These are phyloP conservation scores for Piezodorus guildinii DNA, from an alignment of 1,140 invertebrate species.

Conservation along the genomic window DNA sequence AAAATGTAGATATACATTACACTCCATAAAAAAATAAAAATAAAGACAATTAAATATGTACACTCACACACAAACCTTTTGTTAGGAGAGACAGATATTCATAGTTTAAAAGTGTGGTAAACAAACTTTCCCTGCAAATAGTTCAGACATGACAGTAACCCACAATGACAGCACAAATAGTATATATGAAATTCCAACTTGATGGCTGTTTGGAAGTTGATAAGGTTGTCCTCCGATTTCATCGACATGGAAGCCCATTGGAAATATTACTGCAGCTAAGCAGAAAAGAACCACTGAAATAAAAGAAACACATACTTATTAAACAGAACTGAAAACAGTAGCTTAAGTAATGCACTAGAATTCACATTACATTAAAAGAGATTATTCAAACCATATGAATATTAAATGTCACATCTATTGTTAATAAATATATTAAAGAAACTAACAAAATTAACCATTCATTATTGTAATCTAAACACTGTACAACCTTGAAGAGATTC, in stretches of 20 bases:
- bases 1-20: no score
- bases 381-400: no score
- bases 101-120: constrained; percentile 72
- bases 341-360: no score
- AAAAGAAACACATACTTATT: constrained; percentile 22
- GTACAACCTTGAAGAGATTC: no score
- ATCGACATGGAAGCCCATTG: constrained; percentile 88
- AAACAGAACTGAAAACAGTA: background rate
- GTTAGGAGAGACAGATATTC: no score
- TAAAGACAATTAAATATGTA: background rate
- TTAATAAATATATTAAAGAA: no score
- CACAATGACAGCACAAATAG: constrained; percentile 87
- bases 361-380: no score
- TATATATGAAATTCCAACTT: constrained; percentile 92
- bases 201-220: constrained; percentile 86
- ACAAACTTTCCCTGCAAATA: constrained; percentile 96
- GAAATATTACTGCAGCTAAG: constrained; percentile 88
- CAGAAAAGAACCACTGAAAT: constrained; percentile 89
- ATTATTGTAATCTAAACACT: no score
- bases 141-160: constrained; percentile 91
- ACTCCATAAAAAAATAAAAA: no score
- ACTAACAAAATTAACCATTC: no score
- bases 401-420: no score
- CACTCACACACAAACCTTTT: no score
- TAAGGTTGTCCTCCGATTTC: constrained; percentile 92